phyloP scores from a whole-genome alignment of 2,797 vertebrate species.

The Platyrinchus mystaceus region DNA sequence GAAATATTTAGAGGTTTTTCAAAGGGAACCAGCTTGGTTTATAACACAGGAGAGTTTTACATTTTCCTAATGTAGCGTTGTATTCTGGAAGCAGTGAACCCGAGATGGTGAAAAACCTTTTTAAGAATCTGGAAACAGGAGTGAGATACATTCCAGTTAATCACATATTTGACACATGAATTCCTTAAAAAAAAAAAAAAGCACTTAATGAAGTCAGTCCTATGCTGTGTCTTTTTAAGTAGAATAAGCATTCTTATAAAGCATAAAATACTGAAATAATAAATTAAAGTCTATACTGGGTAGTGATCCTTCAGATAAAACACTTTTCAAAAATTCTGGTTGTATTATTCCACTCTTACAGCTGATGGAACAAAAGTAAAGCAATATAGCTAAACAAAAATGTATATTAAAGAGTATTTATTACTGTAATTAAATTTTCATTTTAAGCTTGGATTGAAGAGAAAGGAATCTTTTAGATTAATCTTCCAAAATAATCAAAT shows the following conservation, averaged over 20 bases:
- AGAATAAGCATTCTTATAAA: not conserved
- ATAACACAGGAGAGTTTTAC: not conserved
- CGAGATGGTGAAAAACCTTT: not conserved
- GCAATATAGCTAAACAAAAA: conserved; percentile 24
- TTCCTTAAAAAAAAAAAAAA: not conserved
- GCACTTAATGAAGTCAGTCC: not conserved
- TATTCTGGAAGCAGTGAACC: not conserved
- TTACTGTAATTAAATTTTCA: conserved; percentile 26
- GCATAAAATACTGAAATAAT: not conserved
- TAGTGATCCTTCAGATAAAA: not conserved
- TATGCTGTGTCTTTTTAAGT: not conserved
- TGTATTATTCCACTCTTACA: not conserved
- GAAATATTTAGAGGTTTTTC: not conserved
- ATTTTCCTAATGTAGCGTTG: not conserved
- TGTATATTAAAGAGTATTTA: conserved; percentile 14
- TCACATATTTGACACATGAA: not conserved
- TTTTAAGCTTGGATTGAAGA: conserved; percentile 1
- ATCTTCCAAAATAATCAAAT: conserved; percentile 17
- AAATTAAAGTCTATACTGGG: not conserved
- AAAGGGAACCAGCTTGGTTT: not conserved
- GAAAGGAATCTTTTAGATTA: not conserved
- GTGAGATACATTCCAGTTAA: not conserved
- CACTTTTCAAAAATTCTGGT: not conserved
- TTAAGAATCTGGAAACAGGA: not conserved
- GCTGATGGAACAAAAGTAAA: not conserved